Conservation (phyloP, 2,797 vertebrate genomes). For the Artibeus lituratus region DNA sequence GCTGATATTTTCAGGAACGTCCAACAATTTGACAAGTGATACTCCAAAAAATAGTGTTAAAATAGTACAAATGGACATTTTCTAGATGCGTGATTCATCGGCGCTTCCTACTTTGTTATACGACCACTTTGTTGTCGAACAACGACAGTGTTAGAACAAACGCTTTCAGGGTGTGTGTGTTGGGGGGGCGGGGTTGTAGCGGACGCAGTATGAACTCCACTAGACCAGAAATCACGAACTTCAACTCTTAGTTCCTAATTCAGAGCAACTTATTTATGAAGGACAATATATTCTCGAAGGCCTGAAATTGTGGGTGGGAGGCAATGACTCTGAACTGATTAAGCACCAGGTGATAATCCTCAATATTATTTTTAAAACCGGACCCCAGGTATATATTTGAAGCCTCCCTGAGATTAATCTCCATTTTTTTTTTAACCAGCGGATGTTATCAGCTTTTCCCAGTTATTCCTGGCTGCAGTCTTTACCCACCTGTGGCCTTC, state of each 20-base stretch:
- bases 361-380: not conserved
- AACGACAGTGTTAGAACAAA: not conserved
- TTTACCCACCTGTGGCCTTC: slow-evolving; percentile 11
- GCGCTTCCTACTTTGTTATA: slow-evolving; percentile 20
- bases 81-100: slow-evolving; percentile 2
- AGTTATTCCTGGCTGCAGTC: not conserved
- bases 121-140: not conserved
- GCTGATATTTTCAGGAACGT: slow-evolving; percentile 61
- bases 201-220: not conserved
- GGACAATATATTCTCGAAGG: not conserved
- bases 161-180: not conserved
- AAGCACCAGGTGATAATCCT: not conserved
- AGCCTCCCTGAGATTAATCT: not conserved
- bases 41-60: slow-evolving; percentile 28
- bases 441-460: not conserved
- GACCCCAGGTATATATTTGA: not conserved
- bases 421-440: not conserved
- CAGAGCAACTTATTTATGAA: not conserved
- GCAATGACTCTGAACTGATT: not conserved
- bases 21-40: slow-evolving; percentile 43
- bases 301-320: not conserved
- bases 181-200: not conserved
- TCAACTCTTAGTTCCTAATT: not conserved
- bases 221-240: not conserved
- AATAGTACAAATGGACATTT: slow-evolving; percentile 18